phyloP scores from a whole-genome alignment of 23 tunicate species.

The Halocynthia aurantium region DNA sequence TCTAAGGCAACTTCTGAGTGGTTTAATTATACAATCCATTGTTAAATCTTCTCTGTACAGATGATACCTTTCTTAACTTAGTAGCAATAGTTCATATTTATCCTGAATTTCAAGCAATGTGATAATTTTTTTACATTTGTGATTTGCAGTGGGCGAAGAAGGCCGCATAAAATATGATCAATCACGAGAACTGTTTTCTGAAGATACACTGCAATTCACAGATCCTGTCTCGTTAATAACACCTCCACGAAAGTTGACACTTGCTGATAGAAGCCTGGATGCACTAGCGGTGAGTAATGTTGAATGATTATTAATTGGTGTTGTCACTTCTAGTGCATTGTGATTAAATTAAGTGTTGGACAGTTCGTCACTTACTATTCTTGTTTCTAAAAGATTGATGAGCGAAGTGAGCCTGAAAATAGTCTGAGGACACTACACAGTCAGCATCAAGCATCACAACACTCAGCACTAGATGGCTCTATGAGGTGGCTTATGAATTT shows the following conservation, averaged over 20 bases:
- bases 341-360: background rate
- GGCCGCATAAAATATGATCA: conserved; percentile 31
- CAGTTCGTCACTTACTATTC: too few relatives aligned
- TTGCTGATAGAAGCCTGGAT: conserved; percentile 56
- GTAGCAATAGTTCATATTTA: too few relatives aligned
- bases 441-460: too few relatives aligned
- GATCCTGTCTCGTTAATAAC: conserved; percentile 45
- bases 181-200: background rate
- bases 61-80: too few relatives aligned
- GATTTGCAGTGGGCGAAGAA: conserved; percentile 53
- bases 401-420: conserved; percentile 3
- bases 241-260: conserved; percentile 65
- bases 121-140: background rate
- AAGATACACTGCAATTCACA: background rate
- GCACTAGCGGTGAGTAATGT: conserved; percentile 37
- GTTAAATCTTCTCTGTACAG: too few relatives aligned
- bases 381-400: background rate
- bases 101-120: too few relatives aligned
- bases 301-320: background rate
- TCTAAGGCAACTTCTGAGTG: too few relatives aligned
- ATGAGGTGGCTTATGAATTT: too few relatives aligned
- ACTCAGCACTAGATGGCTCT: too few relatives aligned
- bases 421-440: too few relatives aligned
- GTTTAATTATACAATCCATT: too few relatives aligned
- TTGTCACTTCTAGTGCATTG: background rate